Percentiles rank a stretch among this genome's conserved stretches.
Conservation (phyloP, 2,797 vertebrate species). For the Melanotaenia boesemani region DNA sequence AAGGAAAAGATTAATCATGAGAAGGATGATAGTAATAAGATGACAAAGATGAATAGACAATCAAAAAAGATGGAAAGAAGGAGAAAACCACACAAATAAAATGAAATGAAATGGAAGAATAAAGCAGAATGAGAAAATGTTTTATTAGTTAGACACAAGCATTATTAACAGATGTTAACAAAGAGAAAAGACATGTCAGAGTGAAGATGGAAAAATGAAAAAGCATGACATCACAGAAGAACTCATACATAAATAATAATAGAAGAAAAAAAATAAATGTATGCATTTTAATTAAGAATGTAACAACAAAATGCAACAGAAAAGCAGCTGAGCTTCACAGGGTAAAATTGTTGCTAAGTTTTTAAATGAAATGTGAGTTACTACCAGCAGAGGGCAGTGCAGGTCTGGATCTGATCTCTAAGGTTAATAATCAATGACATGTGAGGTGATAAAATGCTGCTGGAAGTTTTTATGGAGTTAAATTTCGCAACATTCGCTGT, state of each 20-base stretch:
- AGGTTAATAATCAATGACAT: neutral
- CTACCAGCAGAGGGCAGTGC: conserved; percentile 62
- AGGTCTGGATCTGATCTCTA: neutral
- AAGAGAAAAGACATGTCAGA: conserved; percentile 29
- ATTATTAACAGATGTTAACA: conserved; percentile 3
- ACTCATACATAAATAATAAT: neutral
- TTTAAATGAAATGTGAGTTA: neutral
- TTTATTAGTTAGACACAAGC: conserved; percentile 57
- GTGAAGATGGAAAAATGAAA: conserved; percentile 16
- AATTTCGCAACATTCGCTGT: neutral
- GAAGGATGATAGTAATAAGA: neutral
- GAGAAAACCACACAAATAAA: conserved; percentile 9
- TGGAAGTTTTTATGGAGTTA: neutral
- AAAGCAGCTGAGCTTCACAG: neutral
- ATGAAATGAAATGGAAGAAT: conserved; percentile 41
- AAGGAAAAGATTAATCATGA: neutral
- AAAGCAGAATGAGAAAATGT: conserved; percentile 25
- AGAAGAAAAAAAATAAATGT: conserved; percentile 27
- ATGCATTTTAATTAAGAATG: neutral
- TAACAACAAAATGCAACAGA: neutral
- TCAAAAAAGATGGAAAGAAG: conserved; percentile 9
- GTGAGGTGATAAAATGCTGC: neutral
- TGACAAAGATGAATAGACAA: conserved; percentile 19
- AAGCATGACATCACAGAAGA: conserved; percentile 2
- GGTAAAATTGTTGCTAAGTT: neutral